A percentile compares a stretch with the other conserved stretches of the same genome.
phyloP scores from a whole-genome alignment of 2,888 invertebrate genomes.

The Dioctria linearis region DNA sequence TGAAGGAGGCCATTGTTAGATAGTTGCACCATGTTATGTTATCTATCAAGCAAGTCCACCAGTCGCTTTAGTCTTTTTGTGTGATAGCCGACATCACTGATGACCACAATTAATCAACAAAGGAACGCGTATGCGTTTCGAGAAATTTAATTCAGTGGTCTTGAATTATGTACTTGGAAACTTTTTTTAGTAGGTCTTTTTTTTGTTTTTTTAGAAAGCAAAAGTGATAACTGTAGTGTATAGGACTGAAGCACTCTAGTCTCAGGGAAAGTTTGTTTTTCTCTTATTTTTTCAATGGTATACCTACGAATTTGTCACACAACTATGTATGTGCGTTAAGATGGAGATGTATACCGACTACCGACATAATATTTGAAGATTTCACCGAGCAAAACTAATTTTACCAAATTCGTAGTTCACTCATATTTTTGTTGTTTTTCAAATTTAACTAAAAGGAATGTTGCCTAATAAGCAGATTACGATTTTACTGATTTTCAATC shows the following conservation, averaged over 20 bases:
- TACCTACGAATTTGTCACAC: too few relatives aligned
- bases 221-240: not conserved
- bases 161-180: not conserved
- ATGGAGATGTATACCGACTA: too few relatives aligned
- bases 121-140: not conserved
- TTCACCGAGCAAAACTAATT: too few relatives aligned
- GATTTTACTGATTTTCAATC: too few relatives aligned
- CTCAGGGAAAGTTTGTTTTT: not conserved
- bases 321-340: too few relatives aligned
- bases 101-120: slow-evolving; percentile 28
- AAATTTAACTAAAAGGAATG: too few relatives aligned
- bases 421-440: too few relatives aligned
- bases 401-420: too few relatives aligned
- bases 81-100: slow-evolving; percentile 2
- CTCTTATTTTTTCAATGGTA: not conserved
- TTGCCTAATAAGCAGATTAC: too few relatives aligned
- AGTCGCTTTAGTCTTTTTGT: not conserved
- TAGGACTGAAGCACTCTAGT: not conserved
- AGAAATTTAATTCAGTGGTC: not conserved
- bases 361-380: too few relatives aligned
- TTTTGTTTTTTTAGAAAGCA: not conserved
- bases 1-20: slow-evolving; percentile 23
- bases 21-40: slow-evolving; percentile 4
- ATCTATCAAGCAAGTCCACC: not conserved
- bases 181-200: not conserved